Conservation (phyloP, 2,888 invertebrate genomes). For the Papilio demoleus region DNA sequence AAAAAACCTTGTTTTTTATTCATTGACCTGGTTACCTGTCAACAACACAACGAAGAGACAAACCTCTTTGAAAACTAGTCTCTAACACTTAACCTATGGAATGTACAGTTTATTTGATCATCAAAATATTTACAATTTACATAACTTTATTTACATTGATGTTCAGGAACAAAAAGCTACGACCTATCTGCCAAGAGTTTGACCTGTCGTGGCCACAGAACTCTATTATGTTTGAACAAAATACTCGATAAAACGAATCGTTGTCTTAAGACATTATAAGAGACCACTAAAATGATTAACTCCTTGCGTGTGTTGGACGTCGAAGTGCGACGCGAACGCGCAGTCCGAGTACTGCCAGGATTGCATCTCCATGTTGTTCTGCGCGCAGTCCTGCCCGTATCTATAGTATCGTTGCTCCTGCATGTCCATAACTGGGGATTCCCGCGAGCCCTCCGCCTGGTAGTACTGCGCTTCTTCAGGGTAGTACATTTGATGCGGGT, state of each 20-base stretch:
- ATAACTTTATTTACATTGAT: constrained; percentile 42
- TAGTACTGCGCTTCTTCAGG: constrained; percentile 77
- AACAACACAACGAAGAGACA: constrained; percentile 43
- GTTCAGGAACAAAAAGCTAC: constrained; percentile 41
- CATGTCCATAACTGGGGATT: constrained; percentile 65
- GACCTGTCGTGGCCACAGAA: constrained; percentile 43
- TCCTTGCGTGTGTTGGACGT: constrained; percentile 65
- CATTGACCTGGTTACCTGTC: constrained; percentile 42
- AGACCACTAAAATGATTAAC: constrained; percentile 68
- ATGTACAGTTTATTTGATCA: constrained; percentile 46
- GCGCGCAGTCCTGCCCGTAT: constrained; percentile 69
- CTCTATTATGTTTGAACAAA: neutral
- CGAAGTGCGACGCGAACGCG: constrained; percentile 66
- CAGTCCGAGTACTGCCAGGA: constrained; percentile 73
- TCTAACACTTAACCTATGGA: constrained; percentile 42
- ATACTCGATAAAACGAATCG: neutral
- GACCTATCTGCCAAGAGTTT: constrained; percentile 48
- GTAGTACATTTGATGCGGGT: constrained; percentile 69
- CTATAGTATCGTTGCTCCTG: constrained; percentile 73
- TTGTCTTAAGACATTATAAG: constrained; percentile 63
- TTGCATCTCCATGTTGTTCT: constrained; percentile 65
- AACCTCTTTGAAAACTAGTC: constrained; percentile 40
- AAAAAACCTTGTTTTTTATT: constrained; percentile 65
- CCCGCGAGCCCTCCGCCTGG: constrained; percentile 65
- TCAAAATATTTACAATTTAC: constrained; percentile 62